Evolutionary conservation across 2,797 vertebrate genomes (phyloP), one percentile per base, ranked within the genome.

Genomic region (Manis pentadactyla): DNA sequence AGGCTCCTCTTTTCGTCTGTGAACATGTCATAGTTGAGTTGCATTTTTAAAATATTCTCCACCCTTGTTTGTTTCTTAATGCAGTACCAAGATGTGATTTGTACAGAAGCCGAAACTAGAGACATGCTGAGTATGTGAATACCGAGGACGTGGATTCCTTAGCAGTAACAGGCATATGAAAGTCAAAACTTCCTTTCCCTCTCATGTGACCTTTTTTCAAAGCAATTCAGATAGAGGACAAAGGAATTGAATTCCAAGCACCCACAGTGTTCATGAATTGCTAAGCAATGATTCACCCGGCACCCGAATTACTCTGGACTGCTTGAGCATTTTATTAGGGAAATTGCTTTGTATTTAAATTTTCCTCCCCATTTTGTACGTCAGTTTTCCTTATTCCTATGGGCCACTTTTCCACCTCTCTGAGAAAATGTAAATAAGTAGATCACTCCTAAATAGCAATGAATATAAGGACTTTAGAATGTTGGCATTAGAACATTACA

Each of bases 141-240:
- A 97, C 97, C 31, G 75, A 98, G 98, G 98, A 98, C 98, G 98
- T 98, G 97, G 98, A 98, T 98, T 99, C 98, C 98, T 97, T 98
- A 98, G 98, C 98, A 98, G 98, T 98, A 98, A 98, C 96, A 98
- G 98, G 97, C 98, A 98, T 98, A 98, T 99, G 98, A 98, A 99
- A 98, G 98, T 98, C 98, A 98, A 98, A 98, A 98, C 98, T 99
- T 99, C 98, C 98, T 98, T 98, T 98, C 98, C 98, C 97, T 97
- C 96, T 98, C 98, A 98, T 98, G 98, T 98, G 98, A 98, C 98
- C 98, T 98, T 97, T 96, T 98, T 98, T 95, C 98, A 98, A 98
- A 98, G 98, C 98, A 98, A 98, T 98, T 98, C 98, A 98, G 96
- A 97, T 84, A 10, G 15, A 95, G 97, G 98, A 98, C 98, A 99